Evolutionary conservation across 2,888 invertebrate species (phyloP), one percentile per base, ranked within the genome.

Genomic region (Dynastes hyllus): DNA sequence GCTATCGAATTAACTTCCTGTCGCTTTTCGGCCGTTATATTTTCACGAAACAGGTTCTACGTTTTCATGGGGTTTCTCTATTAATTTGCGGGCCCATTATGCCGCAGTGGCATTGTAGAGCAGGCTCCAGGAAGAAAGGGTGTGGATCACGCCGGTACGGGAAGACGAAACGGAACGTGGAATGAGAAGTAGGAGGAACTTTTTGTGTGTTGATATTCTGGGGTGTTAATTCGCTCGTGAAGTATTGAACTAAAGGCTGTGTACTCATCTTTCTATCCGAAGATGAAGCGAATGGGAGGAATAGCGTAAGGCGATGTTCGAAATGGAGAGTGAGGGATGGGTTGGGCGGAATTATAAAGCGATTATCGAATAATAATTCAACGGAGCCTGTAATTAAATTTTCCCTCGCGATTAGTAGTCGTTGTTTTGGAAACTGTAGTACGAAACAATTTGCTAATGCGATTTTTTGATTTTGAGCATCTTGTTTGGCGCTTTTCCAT

Each of bases 331-430:
- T 37, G 55, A n/a, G 16, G 1, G 53, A 16, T 16, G 53, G 53
- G n/a, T 53, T 37, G 32, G 32, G 5, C 13, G 55, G 37, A 71
- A 71, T 71, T 71, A 71, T 58, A 71, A 71, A 71, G 58, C 55
- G 55, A 71, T 71, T 71, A 71, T 71, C 37, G 55, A 71, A 71
- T 71, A 71, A 71, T 71, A 67, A 67, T 40, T 37, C 55, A 71
- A 11, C 37, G 58, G 32, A 71, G 71, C 71, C 6, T 16, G 71
- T 71, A 71, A 71, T 71, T 71, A 58, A 71, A 71, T 71, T 71
- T 71, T 37, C 37, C 66, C 37, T 22, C 8, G 40, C 22, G 40
- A 67, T 67, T 27, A 45, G 55, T 58, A 58, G 22, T 58, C 55
- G 55, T 22, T 58, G 55, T 58, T 58, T 58, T 22, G 22, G 53